Conservation (phyloP, 2,888 invertebrate species). For the Stenurella melanura region DNA sequence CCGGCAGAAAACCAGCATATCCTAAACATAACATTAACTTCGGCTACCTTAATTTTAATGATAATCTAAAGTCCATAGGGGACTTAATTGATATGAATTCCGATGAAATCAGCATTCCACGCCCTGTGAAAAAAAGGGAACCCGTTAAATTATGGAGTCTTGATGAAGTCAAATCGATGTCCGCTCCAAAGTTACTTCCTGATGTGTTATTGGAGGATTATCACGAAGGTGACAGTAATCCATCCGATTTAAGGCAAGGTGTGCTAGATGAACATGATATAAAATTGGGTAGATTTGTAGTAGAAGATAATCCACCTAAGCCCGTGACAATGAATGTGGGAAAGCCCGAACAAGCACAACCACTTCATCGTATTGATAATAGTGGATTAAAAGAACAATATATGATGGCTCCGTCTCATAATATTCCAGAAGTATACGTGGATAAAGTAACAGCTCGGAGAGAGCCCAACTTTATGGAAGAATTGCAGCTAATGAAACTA, state of each 20-base stretch:
- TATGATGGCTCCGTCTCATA: neutral
- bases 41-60: constrained; percentile 42
- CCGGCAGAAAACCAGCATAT: neutral
- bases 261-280: constrained; percentile 44
- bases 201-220: constrained; percentile 48
- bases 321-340: neutral
- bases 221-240: neutral
- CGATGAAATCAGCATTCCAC: constrained; percentile 46
- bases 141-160: constrained; percentile 43
- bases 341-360: neutral
- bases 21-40: constrained; percentile 45
- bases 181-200: constrained; percentile 48
- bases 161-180: constrained; percentile 45
- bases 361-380: neutral
- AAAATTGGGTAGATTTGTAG: constrained; percentile 50
- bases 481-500: constrained; percentile 21
- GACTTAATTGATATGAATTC: constrained; percentile 49
- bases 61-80: constrained; percentile 40
- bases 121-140: constrained; percentile 11
- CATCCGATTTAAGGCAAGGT: constrained; percentile 16
- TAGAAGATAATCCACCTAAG: constrained; percentile 43
- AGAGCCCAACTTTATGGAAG: constrained; percentile 29
- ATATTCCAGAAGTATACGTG: constrained; percentile 24
- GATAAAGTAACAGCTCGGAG: constrained; percentile 3
- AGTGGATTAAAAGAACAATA: neutral